Conservation (phyloP, 92 coral and sea anemone species). For the Phenganax subtilis region DNA sequence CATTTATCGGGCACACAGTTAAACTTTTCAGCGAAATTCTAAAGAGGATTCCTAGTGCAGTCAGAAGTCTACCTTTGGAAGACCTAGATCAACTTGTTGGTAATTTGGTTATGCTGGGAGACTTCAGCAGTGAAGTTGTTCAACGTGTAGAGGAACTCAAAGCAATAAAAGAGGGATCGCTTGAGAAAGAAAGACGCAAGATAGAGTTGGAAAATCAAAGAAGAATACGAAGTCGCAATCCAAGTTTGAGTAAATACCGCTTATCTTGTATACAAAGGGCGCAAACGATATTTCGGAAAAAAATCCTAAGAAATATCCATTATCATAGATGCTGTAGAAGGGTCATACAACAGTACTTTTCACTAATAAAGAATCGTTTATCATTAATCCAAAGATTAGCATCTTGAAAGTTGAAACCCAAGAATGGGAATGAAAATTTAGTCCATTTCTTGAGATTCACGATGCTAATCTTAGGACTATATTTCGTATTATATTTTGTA, state of each 20-base stretch:
- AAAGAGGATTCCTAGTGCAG: conserved; percentile 57
- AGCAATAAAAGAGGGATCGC: conserved; percentile 11
- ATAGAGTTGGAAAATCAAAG: conserved; percentile 17
- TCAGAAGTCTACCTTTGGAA: conserved; percentile 59
- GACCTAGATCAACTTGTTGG: conserved; percentile 39
- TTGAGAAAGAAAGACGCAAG: conserved; percentile 28
- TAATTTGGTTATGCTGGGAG: not conserved
- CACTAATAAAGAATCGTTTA: too few species aligned
- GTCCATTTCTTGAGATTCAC: too few species aligned
- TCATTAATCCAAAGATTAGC: too few species aligned
- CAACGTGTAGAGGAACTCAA: conserved; percentile 5
- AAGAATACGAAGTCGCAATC: conserved; percentile 6
- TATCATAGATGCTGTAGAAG: too few species aligned
- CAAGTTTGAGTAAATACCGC: not conserved
- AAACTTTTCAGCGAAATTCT: conserved; percentile 62
- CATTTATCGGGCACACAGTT: conserved; percentile 47
- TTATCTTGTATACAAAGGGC: too few species aligned
- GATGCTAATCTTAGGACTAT: too few species aligned
- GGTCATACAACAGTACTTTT: too few species aligned
- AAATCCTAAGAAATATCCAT: too few species aligned
- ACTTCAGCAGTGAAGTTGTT: not conserved
- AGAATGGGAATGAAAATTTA: too few species aligned
- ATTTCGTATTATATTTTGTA: too few species aligned
- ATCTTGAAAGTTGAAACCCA: too few species aligned
- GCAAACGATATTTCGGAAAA: too few species aligned